A percentile compares a stretch with the other conserved stretches of the same genome.
Evolutionary conservation across 2,888 invertebrate genomes (phyloP).

Genomic region (Dorcus hopei): DNA sequence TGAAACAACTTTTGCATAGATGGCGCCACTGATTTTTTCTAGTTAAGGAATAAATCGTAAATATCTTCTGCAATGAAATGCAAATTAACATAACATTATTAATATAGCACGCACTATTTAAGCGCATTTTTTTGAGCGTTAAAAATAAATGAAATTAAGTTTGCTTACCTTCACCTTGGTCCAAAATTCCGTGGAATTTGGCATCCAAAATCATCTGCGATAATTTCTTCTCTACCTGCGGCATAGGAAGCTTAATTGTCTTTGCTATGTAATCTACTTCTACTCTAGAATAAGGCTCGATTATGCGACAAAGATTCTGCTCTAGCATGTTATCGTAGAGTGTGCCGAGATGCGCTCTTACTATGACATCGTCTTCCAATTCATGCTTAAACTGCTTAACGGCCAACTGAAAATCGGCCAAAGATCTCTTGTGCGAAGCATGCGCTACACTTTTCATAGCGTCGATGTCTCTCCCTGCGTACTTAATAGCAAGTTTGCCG

Average conservation of each 20-base stretch:
- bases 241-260: slow-evolving; percentile 84
- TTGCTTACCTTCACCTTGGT: slow-evolving; percentile 83
- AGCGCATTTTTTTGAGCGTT: too few species aligned
- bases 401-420: slow-evolving; percentile 93
- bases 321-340: slow-evolving; percentile 98
- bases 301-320: slow-evolving; percentile 97
- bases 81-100: not conserved
- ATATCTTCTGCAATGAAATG: not conserved
- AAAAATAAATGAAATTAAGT: not conserved
- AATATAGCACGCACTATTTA: not conserved
- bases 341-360: slow-evolving; percentile 93
- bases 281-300: slow-evolving; percentile 97
- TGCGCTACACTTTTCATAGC: slow-evolving; percentile 97
- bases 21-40: too few species aligned
- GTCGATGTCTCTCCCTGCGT: slow-evolving; percentile 92
- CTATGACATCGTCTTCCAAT: slow-evolving; percentile 93
- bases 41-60: too few species aligned
- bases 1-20: too few species aligned
- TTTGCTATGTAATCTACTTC: slow-evolving; percentile 91
- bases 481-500: slow-evolving; percentile 95
- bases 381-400: slow-evolving; percentile 84
- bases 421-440: slow-evolving; percentile 93
- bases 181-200: slow-evolving; percentile 94
- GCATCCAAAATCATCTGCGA: slow-evolving; percentile 99
- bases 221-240: slow-evolving; percentile 95